Base-by-base conservation (phyloP, 2,113 vertebrate genomes). In the Planiliza haematocheilus region DNA sequence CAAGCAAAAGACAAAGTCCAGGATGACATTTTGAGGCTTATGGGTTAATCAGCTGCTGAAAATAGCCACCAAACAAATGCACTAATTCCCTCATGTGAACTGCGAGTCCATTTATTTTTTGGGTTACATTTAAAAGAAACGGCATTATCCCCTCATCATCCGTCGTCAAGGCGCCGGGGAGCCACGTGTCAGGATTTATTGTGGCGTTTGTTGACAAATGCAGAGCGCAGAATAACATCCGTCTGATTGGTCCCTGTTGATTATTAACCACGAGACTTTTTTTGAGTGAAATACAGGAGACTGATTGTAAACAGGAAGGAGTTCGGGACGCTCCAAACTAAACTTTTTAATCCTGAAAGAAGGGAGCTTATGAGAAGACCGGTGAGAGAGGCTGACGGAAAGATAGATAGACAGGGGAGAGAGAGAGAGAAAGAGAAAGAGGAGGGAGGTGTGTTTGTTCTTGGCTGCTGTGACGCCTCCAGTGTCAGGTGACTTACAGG, bases 401-500 rank as follows among this genome's bases (percentile, higher is more conserved):
- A 80, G 55, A 62, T 11, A 46, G 24, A 30, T 3, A 30, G 24
- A 30, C 24, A 30, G 24, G 24, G 65, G 18, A 38, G 14, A 55
- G 34, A 50, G 21, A 52, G 51, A 76, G 55, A 59, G 12, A 72
- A 20, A 73, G 45, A 37, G 37, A 43, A 45, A 10, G 72, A 74
- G 13, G 72, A 77, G 70, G 71, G 81, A 56, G 68, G 66, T 70
- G 72, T 87, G 82, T 91, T 90, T 80, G 82, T 82, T 90, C 82
- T 69, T 62, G 73, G 59, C 63, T 61, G 67, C 45, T 79, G 75
- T 77, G 77, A 86, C 86, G 77, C 87, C 87, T 84, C 66, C 81
- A 84, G 82, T 65, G 85, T 91, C 90, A 91, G 85, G 85, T 91
- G 90, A 91, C 83, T 89, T 86, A 84, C 89, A 91, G 89, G 87